These are phyloP conservation scores for Pygmarrhopalites habei DNA, from an alignment of 1,140 invertebrate species.

Conservation along the genomic window DNA sequence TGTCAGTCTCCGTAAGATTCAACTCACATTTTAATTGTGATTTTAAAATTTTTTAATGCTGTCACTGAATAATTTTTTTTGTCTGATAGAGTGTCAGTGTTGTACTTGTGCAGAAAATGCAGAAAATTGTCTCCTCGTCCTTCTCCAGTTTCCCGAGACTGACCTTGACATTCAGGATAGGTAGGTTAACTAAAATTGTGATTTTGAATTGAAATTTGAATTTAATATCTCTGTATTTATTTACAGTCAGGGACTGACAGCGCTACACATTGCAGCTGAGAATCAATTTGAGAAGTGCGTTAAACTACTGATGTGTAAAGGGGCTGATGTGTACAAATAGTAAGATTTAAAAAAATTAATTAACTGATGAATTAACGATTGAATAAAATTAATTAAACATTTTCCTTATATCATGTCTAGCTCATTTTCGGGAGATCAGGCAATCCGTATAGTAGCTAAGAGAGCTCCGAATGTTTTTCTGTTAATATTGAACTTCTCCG, in stretches of 20 bases:
- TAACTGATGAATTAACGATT: neutral
- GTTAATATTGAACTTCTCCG: conserved; percentile 22
- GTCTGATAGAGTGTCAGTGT: conserved; percentile 30
- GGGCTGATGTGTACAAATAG: conserved; percentile 23
- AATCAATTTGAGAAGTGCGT: conserved; percentile 18
- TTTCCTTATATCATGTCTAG: conserved; percentile 21
- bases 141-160: conserved; percentile 11
- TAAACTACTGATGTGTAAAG: conserved; percentile 14
- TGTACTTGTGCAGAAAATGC: conserved; percentile 22
- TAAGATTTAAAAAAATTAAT: neutral
- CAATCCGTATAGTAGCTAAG: conserved; percentile 18
- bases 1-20: conserved; percentile 17
- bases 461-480: conserved; percentile 24
- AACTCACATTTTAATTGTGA: neutral
- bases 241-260: conserved; percentile 14
- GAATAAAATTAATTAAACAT: neutral
- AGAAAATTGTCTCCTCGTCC: conserved; percentile 24
- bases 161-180: conserved; percentile 17
- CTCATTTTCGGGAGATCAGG: conserved; percentile 19
- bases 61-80: neutral
- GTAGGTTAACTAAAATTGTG: neutral
- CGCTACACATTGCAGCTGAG: conserved; percentile 26
- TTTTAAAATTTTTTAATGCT: neutral
- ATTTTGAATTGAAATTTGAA: neutral
- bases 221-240: neutral